Conservation (phyloP, 2,113 vertebrate species). For the Loxodonta africana region DNA sequence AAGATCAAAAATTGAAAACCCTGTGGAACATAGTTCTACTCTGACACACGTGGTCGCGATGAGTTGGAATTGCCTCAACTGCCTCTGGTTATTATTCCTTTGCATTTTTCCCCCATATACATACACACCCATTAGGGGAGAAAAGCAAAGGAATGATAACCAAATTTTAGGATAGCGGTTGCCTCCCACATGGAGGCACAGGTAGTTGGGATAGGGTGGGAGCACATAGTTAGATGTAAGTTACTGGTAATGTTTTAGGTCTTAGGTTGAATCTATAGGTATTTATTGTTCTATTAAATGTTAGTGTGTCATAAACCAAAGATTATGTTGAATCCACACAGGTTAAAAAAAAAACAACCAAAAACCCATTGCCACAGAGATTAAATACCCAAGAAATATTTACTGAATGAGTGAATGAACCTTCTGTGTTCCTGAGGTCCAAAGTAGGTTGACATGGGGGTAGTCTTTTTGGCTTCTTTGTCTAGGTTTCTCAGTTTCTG, state of each 20-base stretch:
- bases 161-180: conserved; percentile 22
- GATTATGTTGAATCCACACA: background rate
- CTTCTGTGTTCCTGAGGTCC: background rate
- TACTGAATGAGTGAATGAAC: background rate
- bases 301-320: background rate
- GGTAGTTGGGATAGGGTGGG: background rate
- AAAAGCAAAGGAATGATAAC: background rate
- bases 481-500: background rate
- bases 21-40: background rate
- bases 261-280: background rate
- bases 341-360: background rate
- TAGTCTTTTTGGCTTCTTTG: conserved; percentile 20
- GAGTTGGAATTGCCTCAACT: background rate
- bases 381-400: background rate
- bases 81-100: background rate
- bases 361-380: too few relatives aligned
- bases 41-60: too few relatives aligned
- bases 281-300: conserved; percentile 16
- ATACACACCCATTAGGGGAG: background rate
- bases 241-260: background rate
- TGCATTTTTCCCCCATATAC: background rate
- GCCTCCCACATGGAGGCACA: background rate
- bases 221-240: background rate
- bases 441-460: background rate
- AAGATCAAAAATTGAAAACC: background rate